phyloP scores from a whole-genome alignment of 2,888 invertebrate species.

The Tridacna gigas region DNA sequence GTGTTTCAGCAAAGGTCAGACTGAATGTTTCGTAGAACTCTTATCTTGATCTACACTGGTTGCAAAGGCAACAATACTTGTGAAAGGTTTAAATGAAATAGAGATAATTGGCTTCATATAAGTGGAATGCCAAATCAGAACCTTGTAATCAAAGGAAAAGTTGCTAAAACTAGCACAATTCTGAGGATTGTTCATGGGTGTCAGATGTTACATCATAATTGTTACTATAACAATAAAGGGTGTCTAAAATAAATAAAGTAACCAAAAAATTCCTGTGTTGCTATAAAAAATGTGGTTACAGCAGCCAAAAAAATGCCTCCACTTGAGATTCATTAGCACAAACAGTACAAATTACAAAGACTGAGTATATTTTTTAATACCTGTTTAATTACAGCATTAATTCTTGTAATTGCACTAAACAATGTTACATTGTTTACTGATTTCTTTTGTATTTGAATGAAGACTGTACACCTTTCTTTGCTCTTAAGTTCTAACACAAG shows the following conservation, averaged over 20 bases:
- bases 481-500: not conserved
- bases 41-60: no score
- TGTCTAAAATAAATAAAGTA: not conserved
- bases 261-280: slow-evolving; percentile 3
- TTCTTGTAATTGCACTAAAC: slow-evolving; percentile 26
- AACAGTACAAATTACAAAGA: slow-evolving; percentile 17
- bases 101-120: no score
- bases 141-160: no score
- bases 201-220: slow-evolving; percentile 4
- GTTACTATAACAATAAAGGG: not conserved
- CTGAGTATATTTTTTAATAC: slow-evolving; percentile 22
- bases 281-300: slow-evolving; percentile 17
- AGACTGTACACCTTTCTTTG: not conserved
- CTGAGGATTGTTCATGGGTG: not conserved
- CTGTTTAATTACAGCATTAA: slow-evolving; percentile 19
- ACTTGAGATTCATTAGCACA: slow-evolving; percentile 22
- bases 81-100: no score
- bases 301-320: slow-evolving; percentile 10
- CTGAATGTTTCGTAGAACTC: no score
- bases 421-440: slow-evolving; percentile 20
- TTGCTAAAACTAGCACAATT: not conserved
- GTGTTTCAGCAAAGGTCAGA: no score
- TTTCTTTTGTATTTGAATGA: slow-evolving; percentile 8
- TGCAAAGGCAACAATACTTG: no score
- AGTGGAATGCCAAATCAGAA: no score